phyloP scores from a whole-genome alignment of 2,797 vertebrate species.

The Macropodus opercularis region DNA sequence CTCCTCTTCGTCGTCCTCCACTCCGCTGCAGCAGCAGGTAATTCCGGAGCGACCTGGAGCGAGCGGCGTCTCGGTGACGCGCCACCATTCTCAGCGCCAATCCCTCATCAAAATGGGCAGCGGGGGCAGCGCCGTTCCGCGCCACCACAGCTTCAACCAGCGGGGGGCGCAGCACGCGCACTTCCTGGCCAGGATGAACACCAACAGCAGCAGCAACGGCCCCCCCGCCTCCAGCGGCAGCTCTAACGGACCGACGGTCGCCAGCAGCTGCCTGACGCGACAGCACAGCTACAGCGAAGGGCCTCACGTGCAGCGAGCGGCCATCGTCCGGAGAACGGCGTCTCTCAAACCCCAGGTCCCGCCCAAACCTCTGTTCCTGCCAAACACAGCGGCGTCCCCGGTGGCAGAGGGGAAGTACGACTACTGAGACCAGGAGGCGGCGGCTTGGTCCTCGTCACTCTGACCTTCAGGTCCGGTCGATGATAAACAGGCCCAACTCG shows the following conservation, averaged over 20 bases:
- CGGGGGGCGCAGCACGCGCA: slow-evolving; percentile 42
- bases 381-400: slow-evolving; percentile 63
- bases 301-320: slow-evolving; percentile 62
- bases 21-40: slow-evolving; percentile 58
- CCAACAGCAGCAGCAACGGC: slow-evolving; percentile 70
- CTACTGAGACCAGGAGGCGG: slow-evolving; percentile 67
- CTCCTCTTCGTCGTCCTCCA: slow-evolving; percentile 63
- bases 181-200: slow-evolving; percentile 82
- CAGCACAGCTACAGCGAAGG: slow-evolving; percentile 85
- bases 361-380: slow-evolving; percentile 77
- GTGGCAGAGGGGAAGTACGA: slow-evolving; percentile 71
- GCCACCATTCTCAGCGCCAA: slow-evolving; percentile 75
- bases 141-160: slow-evolving; percentile 82
- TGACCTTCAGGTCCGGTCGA: too few species aligned
- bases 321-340: slow-evolving; percentile 77
- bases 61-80: slow-evolving; percentile 25
- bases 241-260: not conserved
- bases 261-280: slow-evolving; percentile 76
- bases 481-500: slow-evolving; percentile 15
- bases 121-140: slow-evolving; percentile 57
- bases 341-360: slow-evolving; percentile 81
- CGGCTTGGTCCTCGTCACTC: not conserved
- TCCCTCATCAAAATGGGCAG: slow-evolving; percentile 79
- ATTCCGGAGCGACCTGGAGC: slow-evolving; percentile 48
- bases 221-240: not conserved